Conservation (phyloP, 2,113 vertebrate species). For the Chauna torquata region DNA sequence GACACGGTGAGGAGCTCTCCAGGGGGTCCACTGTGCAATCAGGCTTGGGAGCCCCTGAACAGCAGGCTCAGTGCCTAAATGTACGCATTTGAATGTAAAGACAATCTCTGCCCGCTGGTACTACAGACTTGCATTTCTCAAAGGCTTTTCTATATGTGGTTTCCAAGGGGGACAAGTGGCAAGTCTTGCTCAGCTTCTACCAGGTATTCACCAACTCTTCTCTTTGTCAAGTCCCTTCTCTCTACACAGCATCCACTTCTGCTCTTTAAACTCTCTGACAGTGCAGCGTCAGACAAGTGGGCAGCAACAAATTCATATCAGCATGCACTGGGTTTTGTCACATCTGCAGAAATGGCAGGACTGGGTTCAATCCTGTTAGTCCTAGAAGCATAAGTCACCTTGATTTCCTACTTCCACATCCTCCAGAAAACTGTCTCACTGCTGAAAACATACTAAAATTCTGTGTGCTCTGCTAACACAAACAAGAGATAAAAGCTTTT, state of each 20-base stretch:
- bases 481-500: background rate
- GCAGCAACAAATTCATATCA: background rate
- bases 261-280: background rate
- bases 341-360: background rate
- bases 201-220: background rate
- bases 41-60: background rate
- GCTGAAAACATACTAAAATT: background rate
- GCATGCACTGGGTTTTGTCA: background rate
- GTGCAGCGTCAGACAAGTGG: background rate
- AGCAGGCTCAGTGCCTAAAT: too few relatives aligned
- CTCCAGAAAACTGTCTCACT: background rate
- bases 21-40: background rate
- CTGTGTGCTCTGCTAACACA: rapidly evolving
- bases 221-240: background rate
- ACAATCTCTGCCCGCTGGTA: background rate
- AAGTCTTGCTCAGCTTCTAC: background rate
- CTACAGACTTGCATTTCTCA: background rate
- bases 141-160: background rate
- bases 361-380: background rate
- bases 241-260: background rate
- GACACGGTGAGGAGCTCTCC: background rate
- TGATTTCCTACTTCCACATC: background rate
- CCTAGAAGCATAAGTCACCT: background rate
- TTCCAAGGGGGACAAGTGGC: background rate
- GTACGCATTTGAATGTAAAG: background rate